phyloP scores from a whole-genome alignment of 2,113 vertebrate species.

The Lichenostomus cassidix region DNA sequence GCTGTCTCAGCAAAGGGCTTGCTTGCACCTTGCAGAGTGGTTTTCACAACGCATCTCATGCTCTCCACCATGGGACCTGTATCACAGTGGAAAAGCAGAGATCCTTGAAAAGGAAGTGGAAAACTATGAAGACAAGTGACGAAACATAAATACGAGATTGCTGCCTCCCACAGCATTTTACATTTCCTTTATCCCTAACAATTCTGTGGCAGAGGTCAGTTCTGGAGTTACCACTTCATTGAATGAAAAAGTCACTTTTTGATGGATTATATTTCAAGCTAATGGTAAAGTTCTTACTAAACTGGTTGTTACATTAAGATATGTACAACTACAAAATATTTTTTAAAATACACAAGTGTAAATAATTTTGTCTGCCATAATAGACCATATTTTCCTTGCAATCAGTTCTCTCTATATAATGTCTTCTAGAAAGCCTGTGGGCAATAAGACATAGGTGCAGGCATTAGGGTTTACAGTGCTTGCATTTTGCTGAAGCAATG shows the following conservation, averaged over 20 bases:
- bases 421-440: neutral
- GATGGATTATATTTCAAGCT: neutral
- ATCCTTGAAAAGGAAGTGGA: neutral
- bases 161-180: neutral
- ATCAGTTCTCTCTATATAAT: rapidly evolving
- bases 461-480: neutral
- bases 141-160: neutral
- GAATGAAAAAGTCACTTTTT: neutral
- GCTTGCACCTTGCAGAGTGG: neutral
- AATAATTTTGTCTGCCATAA: neutral
- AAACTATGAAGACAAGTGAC: neutral
- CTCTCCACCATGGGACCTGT: neutral
- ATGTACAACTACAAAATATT: neutral
- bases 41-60: neutral
- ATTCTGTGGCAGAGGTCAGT: neutral
- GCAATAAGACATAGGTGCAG: rapidly evolving
- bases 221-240: neutral
- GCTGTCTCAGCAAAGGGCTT: neutral
- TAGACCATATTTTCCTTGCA: neutral
- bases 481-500: neutral
- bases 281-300: neutral
- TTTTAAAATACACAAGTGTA: neutral
- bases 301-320: neutral
- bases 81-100: neutral
- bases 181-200: neutral